phyloP scores from a whole-genome alignment of 1,140 invertebrate genomes.

The Caenorhabditis latens region DNA sequence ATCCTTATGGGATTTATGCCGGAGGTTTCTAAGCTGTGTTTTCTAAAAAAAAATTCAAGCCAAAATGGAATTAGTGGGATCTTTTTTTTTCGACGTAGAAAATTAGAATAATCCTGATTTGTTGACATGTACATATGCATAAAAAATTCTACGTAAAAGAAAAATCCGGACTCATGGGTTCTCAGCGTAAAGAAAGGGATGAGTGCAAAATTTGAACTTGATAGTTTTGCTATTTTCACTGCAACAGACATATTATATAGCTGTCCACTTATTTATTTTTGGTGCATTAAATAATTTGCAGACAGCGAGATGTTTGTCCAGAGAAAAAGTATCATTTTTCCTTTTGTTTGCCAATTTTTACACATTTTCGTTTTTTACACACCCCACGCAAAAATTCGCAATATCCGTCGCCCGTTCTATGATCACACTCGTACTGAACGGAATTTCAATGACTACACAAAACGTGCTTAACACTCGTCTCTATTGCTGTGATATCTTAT shows the following conservation, averaged over 20 bases:
- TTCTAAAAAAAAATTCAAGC: not conserved
- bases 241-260: too few relatives aligned
- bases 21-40: not conserved
- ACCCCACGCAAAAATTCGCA: not conserved
- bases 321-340: not conserved
- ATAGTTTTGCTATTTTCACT: too few relatives aligned
- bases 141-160: not conserved
- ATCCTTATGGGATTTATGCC: conserved; percentile 1
- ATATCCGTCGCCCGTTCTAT: not conserved
- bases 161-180: not conserved
- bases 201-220: too few relatives aligned
- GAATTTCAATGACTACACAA: not conserved
- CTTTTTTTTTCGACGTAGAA: not conserved
- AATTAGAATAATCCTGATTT: conserved; percentile 10
- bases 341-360: not conserved
- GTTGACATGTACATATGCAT: not conserved
- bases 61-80: not conserved
- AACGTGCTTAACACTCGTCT: conserved; percentile 17
- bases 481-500: conserved; percentile 32
- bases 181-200: too few relatives aligned
- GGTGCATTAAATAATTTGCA: too few relatives aligned
- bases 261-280: too few relatives aligned
- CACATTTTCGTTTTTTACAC: not conserved
- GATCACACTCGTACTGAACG: not conserved
- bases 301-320: too few relatives aligned